phyloP scores from a whole-genome alignment of 2,113 vertebrate genomes.

The Amphiprion ocellaris region DNA sequence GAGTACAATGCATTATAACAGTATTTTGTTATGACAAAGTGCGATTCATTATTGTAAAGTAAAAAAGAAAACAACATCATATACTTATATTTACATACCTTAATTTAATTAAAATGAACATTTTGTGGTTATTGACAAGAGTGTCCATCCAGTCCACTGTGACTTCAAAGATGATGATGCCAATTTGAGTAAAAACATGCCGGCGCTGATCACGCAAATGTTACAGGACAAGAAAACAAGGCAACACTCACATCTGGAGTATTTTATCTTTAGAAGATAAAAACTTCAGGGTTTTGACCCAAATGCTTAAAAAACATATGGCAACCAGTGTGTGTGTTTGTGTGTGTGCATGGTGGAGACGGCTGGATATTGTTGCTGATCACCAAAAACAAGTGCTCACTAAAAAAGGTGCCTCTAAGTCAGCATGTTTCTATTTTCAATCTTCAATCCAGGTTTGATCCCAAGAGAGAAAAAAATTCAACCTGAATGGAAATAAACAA shows the following conservation, averaged over 20 bases:
- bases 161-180: slow-evolving; percentile 27
- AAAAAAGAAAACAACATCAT: slow-evolving; percentile 63
- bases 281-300: slow-evolving; percentile 61
- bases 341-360: slow-evolving; percentile 2
- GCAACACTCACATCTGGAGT: slow-evolving; percentile 52
- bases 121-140: slow-evolving; percentile 72
- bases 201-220: too few species aligned
- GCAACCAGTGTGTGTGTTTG: slow-evolving; percentile 27
- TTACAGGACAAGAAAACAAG: slow-evolving; percentile 52
- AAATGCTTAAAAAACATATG: slow-evolving; percentile 46
- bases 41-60: slow-evolving; percentile 84
- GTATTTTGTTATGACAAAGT: slow-evolving; percentile 85
- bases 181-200: slow-evolving; percentile 51
- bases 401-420: slow-evolving; percentile 69
- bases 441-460: slow-evolving; percentile 25
- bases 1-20: slow-evolving; percentile 79
- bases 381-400: slow-evolving; percentile 78
- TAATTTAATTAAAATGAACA: slow-evolving; percentile 83
- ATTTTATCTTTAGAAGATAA: slow-evolving; percentile 62
- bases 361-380: slow-evolving; percentile 36
- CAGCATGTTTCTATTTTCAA: slow-evolving; percentile 51
- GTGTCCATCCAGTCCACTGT: slow-evolving; percentile 1
- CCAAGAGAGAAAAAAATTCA: slow-evolving; percentile 32
- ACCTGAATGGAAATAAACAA: background rate
- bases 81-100: slow-evolving; percentile 84